phyloP scores from a whole-genome alignment of 2,888 invertebrate genomes.

The Cephus pulcher region DNA sequence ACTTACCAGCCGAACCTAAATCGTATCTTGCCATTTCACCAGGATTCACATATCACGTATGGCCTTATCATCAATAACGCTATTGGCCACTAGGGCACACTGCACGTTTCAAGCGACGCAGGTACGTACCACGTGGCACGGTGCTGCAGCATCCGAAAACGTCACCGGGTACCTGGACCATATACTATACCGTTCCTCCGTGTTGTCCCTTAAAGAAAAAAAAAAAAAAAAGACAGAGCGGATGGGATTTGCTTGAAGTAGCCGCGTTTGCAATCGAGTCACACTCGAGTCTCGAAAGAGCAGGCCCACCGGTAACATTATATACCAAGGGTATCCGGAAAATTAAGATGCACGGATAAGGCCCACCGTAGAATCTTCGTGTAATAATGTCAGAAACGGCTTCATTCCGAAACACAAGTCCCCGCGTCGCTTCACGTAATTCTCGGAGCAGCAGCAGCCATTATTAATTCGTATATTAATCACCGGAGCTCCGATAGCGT shows the following conservation, averaged over 20 bases:
- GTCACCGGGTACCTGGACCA: background rate
- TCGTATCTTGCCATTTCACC: too few species aligned
- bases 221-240: background rate
- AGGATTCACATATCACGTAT: too few species aligned
- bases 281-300: slow-evolving; percentile 36
- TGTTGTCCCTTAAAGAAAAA: slow-evolving; percentile 1
- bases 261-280: slow-evolving; percentile 49
- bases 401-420: slow-evolving; percentile 43
- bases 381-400: slow-evolving; percentile 34
- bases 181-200: background rate
- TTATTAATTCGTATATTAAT: slow-evolving; percentile 54
- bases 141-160: too few species aligned
- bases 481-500: slow-evolving; percentile 34
- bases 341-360: slow-evolving; percentile 59
- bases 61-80: too few species aligned
- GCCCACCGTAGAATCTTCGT: slow-evolving; percentile 9
- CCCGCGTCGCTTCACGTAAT: slow-evolving; percentile 20
- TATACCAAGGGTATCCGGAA: slow-evolving; percentile 49
- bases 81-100: too few species aligned
- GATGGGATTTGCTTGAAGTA: slow-evolving; percentile 17
- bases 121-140: too few species aligned
- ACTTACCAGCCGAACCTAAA: too few species aligned
- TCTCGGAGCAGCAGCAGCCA: slow-evolving; percentile 7
- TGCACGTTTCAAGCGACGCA: too few species aligned
- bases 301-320: slow-evolving; percentile 46